Percentiles rank a stretch among this genome's conserved stretches.
phyloP scores from a whole-genome alignment of 2,797 vertebrate genomes.

The Halcyon smyrnensis region DNA sequence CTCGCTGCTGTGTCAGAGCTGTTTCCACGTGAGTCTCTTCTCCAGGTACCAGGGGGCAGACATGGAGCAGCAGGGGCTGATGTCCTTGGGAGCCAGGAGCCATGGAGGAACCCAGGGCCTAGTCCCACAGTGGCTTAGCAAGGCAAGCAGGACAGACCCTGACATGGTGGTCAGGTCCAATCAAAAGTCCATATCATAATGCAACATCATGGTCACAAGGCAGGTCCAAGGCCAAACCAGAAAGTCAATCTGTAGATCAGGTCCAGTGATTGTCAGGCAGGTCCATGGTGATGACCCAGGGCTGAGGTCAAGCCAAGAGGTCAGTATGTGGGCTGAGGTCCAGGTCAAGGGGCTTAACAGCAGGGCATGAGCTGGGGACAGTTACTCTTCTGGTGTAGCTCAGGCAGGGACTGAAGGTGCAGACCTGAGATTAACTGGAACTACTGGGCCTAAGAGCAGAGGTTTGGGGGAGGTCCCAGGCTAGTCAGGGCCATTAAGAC shows the following conservation, averaged over 20 bases:
- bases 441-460: neutral
- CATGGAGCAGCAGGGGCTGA: neutral
- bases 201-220: neutral
- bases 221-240: neutral
- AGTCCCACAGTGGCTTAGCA: neutral
- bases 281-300: neutral
- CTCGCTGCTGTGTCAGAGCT: slow-evolving; percentile 91
- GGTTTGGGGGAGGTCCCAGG: neutral
- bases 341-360: neutral
- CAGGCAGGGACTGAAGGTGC: neutral
- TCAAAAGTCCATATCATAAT: neutral
- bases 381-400: neutral
- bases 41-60: neutral
- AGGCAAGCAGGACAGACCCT: neutral
- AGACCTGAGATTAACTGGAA: neutral
- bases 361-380: neutral
- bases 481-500: neutral
- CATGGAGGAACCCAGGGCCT: neutral
- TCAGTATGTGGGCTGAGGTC: neutral
- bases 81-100: neutral
- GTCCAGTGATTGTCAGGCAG: neutral
- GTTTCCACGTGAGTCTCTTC: slow-evolving; percentile 82
- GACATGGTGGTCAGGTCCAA: neutral
- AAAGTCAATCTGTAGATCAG: neutral
- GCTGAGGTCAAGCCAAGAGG: neutral